Percentiles rank a stretch among this genome's conserved stretches.
Evolutionary conservation across 1,140 invertebrate genomes (phyloP).

Genomic region (Aphis craccivora): DNA sequence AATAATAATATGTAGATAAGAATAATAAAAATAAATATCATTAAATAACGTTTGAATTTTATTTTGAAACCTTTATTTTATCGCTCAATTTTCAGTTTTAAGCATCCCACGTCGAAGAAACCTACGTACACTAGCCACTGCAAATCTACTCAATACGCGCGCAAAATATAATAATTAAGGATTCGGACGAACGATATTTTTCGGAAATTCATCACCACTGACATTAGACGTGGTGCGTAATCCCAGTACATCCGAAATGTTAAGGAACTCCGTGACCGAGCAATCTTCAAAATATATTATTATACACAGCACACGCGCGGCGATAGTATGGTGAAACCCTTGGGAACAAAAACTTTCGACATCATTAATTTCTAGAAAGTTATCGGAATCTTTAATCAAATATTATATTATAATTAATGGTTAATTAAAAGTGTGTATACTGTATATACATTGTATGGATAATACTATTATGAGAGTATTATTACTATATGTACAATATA

Average conservation of each 20-base stretch:
- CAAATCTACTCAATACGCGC: neutral
- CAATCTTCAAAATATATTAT: neutral
- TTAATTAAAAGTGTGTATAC: neutral
- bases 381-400: constrained; percentile 28
- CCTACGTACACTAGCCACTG: neutral
- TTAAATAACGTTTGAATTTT: neutral
- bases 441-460: neutral
- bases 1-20: no score
- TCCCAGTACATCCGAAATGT: constrained; percentile 2
- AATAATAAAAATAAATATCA: no score
- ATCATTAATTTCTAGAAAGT: constrained; percentile 35
- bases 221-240: neutral
- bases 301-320: neutral
- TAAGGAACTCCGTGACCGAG: neutral
- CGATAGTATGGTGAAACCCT: neutral
- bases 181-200: neutral
- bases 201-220: neutral
- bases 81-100: neutral
- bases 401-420: constrained; percentile 18
- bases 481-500: neutral
- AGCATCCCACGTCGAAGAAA: neutral
- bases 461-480: neutral
- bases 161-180: neutral
- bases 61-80: neutral
- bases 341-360: neutral